Evolutionary conservation across 2,888 invertebrate genomes (phyloP), one percentile per base, ranked within the genome.

Genomic region (Linnaemya tessellans): DNA sequence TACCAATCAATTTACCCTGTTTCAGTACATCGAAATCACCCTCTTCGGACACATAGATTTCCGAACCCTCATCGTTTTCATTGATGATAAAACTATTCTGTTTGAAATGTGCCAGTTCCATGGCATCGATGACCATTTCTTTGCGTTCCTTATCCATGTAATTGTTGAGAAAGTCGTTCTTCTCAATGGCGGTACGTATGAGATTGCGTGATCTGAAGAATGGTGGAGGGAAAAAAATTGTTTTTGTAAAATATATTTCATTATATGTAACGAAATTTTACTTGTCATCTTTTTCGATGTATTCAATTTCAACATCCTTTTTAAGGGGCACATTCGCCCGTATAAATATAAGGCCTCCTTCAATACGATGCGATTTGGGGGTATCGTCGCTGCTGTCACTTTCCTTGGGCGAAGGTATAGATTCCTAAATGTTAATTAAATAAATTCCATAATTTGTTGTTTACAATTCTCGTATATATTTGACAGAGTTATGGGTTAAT

Each of bases 1-100:
- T 96, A 56, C 96, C 96, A 62, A 98, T 95, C 3, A 95, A 94
- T 89, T 95, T 94, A 11, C 95, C 96, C 58, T 96, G 95, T 90
- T 98, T 96, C 46, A 96, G 94, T 15, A 98, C 97, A 92, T 98
- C 97, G 90, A 97, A 96, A 87, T 95, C 95, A 30, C 98, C 98
- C 87, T 96, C 95, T 87, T 96, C 96, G 0, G 97, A 97, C 1
- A 98, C 97, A 90, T 95, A 98, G 75, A 98, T 94, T 90, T 98
- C 97, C 74, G 97, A 96, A 22, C 98, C 97, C 86, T 95, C 95
- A 90, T 97, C 97, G 41, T 96, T 96, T 91, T 97, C 97, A 43
- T 94, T 94, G 86, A 97, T 96, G 81, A 97, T 96, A 86, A 95
- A 94, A 87, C 95, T 95, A 64, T 95, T 95, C 51, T 95, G 94